phyloP scores from a whole-genome alignment of 2,797 vertebrate genomes.

The Numenius phaeopus region DNA sequence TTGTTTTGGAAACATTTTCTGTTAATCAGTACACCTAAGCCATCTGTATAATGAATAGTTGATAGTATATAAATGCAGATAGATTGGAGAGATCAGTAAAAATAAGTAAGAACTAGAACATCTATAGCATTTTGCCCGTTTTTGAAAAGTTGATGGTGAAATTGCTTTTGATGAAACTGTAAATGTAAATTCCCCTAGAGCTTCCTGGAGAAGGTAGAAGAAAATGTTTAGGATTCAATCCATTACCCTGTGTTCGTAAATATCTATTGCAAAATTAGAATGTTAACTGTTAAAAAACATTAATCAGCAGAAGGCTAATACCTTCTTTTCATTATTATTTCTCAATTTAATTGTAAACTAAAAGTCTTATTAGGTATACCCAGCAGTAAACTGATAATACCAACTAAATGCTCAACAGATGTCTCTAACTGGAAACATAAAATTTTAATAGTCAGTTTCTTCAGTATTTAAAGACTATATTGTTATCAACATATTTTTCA shows the following conservation, averaged over 20 bases:
- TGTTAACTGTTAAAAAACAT: constrained; percentile 37
- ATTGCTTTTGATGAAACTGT: not conserved
- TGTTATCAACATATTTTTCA: constrained; percentile 84
- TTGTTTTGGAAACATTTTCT: not conserved
- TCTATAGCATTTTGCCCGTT: not conserved
- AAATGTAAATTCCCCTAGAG: not conserved
- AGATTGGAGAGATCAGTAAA: not conserved
- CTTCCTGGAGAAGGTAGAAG: not conserved
- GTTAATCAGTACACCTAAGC: not conserved
- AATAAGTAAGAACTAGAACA: not conserved
- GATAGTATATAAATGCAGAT: not conserved
- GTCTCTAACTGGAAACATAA: constrained; percentile 80
- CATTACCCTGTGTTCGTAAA: not conserved
- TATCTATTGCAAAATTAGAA: constrained; percentile 46
- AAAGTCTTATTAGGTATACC: constrained; percentile 71
- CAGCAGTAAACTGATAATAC: constrained; percentile 73
- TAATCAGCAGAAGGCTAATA: constrained; percentile 67
- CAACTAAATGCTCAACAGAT: constrained; percentile 80
- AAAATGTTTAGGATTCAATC: not conserved
- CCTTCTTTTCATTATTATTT: constrained; percentile 59
- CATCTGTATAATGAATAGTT: not conserved
- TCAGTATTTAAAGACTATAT: constrained; percentile 81
- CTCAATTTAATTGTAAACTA: constrained; percentile 72
- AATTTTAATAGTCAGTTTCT: constrained; percentile 82
- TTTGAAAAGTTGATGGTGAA: not conserved